Base-by-base conservation (phyloP, 2,797 vertebrate species). In the Lycodopsis pacificus region DNA sequence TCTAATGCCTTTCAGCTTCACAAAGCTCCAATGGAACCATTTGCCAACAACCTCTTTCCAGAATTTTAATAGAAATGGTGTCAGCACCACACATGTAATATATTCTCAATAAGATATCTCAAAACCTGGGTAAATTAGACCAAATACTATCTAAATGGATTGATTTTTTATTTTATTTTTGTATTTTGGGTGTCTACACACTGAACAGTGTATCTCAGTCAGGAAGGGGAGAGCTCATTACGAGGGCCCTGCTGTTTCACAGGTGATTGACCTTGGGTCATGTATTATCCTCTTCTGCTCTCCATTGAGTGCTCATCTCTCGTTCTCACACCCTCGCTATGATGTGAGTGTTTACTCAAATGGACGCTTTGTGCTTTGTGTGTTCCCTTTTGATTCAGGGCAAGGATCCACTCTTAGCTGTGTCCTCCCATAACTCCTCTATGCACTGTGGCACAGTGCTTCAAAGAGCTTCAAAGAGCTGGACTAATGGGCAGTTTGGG, bases 271-370 rank as follows among this genome's bases (percentile, higher is more conserved):
- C 75, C 73, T 46, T 3, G 4, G 73, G 73, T 81, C 68, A 36
- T 63, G 53, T 61, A 78, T 88, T 83, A 73, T 85, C 71, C 79
- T 73, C 65, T 71, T 73, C 76, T 59, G 32, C 67, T 56, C 51
- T 81, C 69, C n/a, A 70, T 15, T 81, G 73, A 76, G 46, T 30
- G 62, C 66, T 81, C 48, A 34, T 79, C 71, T 65, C 58, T 65
- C n/a, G 49, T 79, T 80, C 76, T 87, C 76, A 88, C 81, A 74
- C 65, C 42, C 25, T 76, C 4, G 1, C 61, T 64, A 20, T 66
- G 71, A 56, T 63, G 68, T 34, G 20, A 51, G 19, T 75, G 79
- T 62, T 44, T 61, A 65, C 62, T 76, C 71, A 65, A 67, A 76
- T 49, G 34, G 54, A 46, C 19, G n/a, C 66, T 81, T 72, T n/a